Percentiles rank a stretch among this genome's conserved stretches.
phyloP scores from a whole-genome alignment of 1,140 invertebrate species.

The Littorina saxatilis region DNA sequence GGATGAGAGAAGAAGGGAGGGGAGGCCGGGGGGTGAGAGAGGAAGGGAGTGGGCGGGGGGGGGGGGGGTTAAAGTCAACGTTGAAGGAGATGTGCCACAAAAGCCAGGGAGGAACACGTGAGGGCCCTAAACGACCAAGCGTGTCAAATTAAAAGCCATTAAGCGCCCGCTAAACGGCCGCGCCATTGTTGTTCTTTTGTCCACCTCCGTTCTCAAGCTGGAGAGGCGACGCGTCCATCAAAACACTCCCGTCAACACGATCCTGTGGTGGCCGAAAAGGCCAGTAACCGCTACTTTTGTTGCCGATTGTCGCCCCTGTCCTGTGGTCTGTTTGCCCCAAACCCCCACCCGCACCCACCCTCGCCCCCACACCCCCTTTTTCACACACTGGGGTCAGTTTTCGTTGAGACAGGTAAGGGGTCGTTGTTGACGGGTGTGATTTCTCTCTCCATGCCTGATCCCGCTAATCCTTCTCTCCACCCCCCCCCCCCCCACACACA shows the following conservation, averaged over 20 bases:
- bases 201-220: neutral
- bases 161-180: constrained; percentile 43
- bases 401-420: neutral
- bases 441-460: too few relatives aligned
- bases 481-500: too few relatives aligned
- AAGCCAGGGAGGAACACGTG: neutral
- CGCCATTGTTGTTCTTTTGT: constrained; percentile 33
- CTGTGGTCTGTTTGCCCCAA: constrained; percentile 9
- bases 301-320: constrained; percentile 15
- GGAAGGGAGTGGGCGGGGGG: neutral
- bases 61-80: too few relatives aligned
- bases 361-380: too few relatives aligned
- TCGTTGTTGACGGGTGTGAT: neutral
- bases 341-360: too few relatives aligned
- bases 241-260: constrained; percentile 9
- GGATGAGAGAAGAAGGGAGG: too few relatives aligned
- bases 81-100: too few relatives aligned
- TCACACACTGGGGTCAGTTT: too few relatives aligned
- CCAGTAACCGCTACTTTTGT: constrained; percentile 6
- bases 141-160: constrained; percentile 53
- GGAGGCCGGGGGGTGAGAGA: too few relatives aligned
- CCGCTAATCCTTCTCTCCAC: too few relatives aligned
- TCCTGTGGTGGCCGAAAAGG: neutral
- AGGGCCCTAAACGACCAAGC: constrained; percentile 33
- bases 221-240: constrained; percentile 13